Evolutionary conservation across 1,140 invertebrate species (phyloP), one percentile per base, ranked within the genome.

Genomic region (Pygmarrhopalites habei): DNA sequence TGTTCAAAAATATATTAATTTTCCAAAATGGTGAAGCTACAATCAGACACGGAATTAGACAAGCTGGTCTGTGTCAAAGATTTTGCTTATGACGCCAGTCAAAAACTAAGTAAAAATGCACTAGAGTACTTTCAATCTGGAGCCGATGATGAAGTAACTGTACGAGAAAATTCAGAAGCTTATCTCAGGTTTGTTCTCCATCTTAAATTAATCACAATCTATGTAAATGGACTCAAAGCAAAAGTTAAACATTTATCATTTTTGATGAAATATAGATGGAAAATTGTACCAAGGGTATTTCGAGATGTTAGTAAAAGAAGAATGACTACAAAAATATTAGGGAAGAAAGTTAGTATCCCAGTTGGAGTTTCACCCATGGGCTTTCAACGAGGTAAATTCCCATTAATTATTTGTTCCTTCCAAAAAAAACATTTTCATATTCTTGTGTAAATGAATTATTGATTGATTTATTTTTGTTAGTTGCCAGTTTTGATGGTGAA

Each of bases 401-500:
- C n/a, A n/a, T n/a, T n/a, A n/a, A n/a, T n/a, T n/a, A n/a, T n/a
- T n/a, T n/a, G n/a, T n/a, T n/a, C n/a, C n/a, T n/a, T n/a, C n/a
- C n/a, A n/a, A n/a, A n/a, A n/a, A n/a, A n/a, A n/a, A n/a, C n/a
- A n/a, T n/a, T n/a, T n/a, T n/a, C n/a, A n/a, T n/a, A n/a, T n/a
- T n/a, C n/a, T n/a, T n/a, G n/a, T n/a, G n/a, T n/a, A n/a, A n/a
- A n/a, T n/a, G n/a, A n/a, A n/a, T n/a, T n/a, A n/a, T n/a, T n/a
- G n/a, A n/a, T n/a, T n/a, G n/a, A n/a, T n/a, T n/a, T n/a, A n/a
- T n/a, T n/a, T n/a, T n/a, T n/a, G n/a, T n/a, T n/a, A n/a, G 88
- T 96, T 89, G 90, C 92, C 0, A 86, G 93, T 79, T 83, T 86
- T 2, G 87, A 92, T 49, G 94, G 94, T 12, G 93, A 97, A 80